These are phyloP conservation scores for Phrynosoma blainvillii DNA, from an alignment of 2,113 vertebrate genomes.

Conservation along the genomic window DNA sequence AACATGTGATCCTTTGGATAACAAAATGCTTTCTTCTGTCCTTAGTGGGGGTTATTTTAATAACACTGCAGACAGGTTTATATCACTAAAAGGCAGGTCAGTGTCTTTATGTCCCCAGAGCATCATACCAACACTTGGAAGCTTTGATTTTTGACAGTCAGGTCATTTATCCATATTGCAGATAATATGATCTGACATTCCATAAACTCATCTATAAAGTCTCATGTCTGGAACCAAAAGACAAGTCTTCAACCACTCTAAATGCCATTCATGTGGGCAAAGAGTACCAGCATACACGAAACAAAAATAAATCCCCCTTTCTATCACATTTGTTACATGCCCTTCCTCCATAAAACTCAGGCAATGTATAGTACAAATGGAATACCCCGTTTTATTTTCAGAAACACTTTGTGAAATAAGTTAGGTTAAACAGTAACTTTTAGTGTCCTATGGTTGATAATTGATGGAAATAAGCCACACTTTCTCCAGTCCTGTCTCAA, in stretches of 20 bases:
- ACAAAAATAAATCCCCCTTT: background rate
- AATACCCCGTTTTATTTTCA: background rate
- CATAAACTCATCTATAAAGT: slow-evolving; percentile 50
- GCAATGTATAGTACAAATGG: background rate
- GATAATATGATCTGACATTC: slow-evolving; percentile 59
- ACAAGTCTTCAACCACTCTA: slow-evolving; percentile 4
- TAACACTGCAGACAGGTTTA: slow-evolving; percentile 33
- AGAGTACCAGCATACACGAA: slow-evolving; percentile 34
- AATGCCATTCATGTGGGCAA: slow-evolving; percentile 35
- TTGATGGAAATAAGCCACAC: background rate
- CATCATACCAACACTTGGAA: slow-evolving; percentile 38
- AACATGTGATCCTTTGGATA: slow-evolving; percentile 40
- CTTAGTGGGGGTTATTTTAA: slow-evolving; percentile 43
- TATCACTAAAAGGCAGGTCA: slow-evolving; percentile 47
- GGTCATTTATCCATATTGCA: slow-evolving; percentile 35
- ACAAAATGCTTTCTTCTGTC: slow-evolving; percentile 16
- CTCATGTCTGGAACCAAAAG: slow-evolving; percentile 19
- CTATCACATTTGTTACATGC: background rate
- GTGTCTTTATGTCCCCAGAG: slow-evolving; percentile 27
- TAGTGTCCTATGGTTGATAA: background rate
- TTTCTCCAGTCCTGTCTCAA: background rate
- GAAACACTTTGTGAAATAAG: background rate
- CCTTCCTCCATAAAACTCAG: background rate
- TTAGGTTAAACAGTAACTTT: background rate
- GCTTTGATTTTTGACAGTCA: slow-evolving; percentile 55